Base-by-base conservation (phyloP, 2,797 vertebrate genomes). In the Parauchenoglanis punctatus region DNA sequence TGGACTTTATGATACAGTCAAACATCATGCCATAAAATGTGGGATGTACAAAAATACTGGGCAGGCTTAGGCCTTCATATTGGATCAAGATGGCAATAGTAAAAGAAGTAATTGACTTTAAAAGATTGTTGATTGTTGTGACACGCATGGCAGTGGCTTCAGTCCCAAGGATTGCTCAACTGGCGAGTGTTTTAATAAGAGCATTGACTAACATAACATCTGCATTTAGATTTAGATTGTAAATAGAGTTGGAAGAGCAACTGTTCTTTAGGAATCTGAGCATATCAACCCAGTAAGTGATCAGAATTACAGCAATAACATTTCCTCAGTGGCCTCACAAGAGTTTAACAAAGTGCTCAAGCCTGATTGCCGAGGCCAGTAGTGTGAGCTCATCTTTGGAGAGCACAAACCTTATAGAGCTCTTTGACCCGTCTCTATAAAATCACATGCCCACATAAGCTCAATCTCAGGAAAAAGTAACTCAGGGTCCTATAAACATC, bases 391-490 rank as follows among this genome's bases (percentile, higher is more conserved):
- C 76, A 89, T 72, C n/a, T 61, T 56, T 46, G 68, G 44, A 81
- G 58, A 81, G 46, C 13, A 35, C 49, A n/a, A 87, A 35, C 12
- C 70, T 63, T 63, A 77, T 52, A 52, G 11, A 78, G 49, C 35
- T 67, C 81, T 83, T 7, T 56, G 59, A 87, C 86, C 59, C 72
- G 8, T 54, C 68, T 28, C 81, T 56, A 67, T 87, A 77, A 83
- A 83, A 83, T 87, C 70, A 28, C 68, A 65, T n/a, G 59, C 7
- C 44, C 67, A n/a, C 28, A 58, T 35, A 31, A 49, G 77, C 28
- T 28, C 76, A 44, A 25, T 73, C 83, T 61, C 83, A 75, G 54
- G 35, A 28, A 75, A 86, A 82, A 56, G 49, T 12, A 81, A 46
- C 52, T 81, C 28, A 67, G 6, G n/a, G 58, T 63, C 52, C 46